Evolutionary conservation across 2,888 invertebrate genomes (phyloP).

Genomic region (Yponomeuta plumbellus): DNA sequence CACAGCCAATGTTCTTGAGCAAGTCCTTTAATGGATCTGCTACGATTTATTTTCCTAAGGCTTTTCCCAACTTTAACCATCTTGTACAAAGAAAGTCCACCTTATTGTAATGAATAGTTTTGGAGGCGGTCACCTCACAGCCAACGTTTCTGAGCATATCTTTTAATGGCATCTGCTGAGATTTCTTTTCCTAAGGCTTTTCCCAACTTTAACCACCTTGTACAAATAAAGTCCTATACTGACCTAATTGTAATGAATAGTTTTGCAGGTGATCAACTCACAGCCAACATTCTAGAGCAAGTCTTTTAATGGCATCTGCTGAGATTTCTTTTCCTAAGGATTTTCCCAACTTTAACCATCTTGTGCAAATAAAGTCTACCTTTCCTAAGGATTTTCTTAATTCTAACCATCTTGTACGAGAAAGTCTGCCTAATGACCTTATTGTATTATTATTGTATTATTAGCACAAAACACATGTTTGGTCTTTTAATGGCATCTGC

Average conservation of each 20-base stretch:
- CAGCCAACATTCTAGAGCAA: constrained; percentile 88
- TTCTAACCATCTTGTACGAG: constrained; percentile 67
- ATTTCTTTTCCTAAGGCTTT: constrained; percentile 23
- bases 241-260: constrained; percentile 80
- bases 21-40: constrained; percentile 82
- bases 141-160: constrained; percentile 86
- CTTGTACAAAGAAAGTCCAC: constrained; percentile 69
- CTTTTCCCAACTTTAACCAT: constrained; percentile 75
- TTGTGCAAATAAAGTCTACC: constrained; percentile 52
- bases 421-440: too few species aligned
- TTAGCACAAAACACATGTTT: constrained; percentile 71
- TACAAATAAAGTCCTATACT: too few species aligned
- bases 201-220: constrained; percentile 77
- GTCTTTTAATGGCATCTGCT: constrained; percentile 37
- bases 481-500: constrained; percentile 37
- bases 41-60: constrained; percentile 45
- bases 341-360: constrained; percentile 60
- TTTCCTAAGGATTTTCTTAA: constrained; percentile 57
- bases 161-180: constrained; percentile 29
- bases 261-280: constrained; percentile 67
- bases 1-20: constrained; percentile 81
- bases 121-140: constrained; percentile 77
- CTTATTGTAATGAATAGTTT: constrained; percentile 77
- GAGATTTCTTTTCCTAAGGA: too few species aligned
- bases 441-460: constrained; percentile 81